Percentiles rank a stretch among this genome's conserved stretches.
These are phyloP conservation scores for Xiphias gladius DNA, from an alignment of 2,113 vertebrate genomes.

Conservation along the genomic window DNA sequence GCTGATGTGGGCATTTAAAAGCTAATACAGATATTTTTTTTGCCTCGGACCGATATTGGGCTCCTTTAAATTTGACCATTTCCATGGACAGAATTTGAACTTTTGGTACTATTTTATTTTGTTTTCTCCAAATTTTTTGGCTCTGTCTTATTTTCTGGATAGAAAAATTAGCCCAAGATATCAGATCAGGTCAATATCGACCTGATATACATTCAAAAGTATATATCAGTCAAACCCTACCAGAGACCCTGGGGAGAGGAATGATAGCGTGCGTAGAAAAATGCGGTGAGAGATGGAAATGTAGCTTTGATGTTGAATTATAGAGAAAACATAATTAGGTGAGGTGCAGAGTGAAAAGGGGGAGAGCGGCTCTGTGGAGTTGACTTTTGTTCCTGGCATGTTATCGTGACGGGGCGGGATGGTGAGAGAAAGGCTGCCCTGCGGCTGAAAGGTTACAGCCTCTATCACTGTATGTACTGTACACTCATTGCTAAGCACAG, in stretches of 20 bases:
- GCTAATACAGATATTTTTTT: background rate
- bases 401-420: background rate
- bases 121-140: background rate
- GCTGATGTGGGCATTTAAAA: constrained; percentile 29
- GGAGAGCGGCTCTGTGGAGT: constrained; percentile 31
- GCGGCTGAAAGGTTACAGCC: constrained; percentile 51
- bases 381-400: constrained; percentile 38
- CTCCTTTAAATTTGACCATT: background rate
- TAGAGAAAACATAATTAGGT: constrained; percentile 57
- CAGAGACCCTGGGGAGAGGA: constrained; percentile 24
- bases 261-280: constrained; percentile 26
- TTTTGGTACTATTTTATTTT: background rate
- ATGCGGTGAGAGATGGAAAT: constrained; percentile 46
- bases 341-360: constrained; percentile 69
- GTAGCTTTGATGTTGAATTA: constrained; percentile 31
- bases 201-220: background rate
- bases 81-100: background rate
- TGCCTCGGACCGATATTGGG: background rate
- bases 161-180: background rate
- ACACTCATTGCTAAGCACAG: background rate
- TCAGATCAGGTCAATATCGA: background rate
- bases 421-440: background rate
- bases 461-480: background rate
- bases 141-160: background rate
- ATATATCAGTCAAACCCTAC: background rate